Conservation (phyloP, 1,140 invertebrate genomes). For the Papilio aristodemus region DNA sequence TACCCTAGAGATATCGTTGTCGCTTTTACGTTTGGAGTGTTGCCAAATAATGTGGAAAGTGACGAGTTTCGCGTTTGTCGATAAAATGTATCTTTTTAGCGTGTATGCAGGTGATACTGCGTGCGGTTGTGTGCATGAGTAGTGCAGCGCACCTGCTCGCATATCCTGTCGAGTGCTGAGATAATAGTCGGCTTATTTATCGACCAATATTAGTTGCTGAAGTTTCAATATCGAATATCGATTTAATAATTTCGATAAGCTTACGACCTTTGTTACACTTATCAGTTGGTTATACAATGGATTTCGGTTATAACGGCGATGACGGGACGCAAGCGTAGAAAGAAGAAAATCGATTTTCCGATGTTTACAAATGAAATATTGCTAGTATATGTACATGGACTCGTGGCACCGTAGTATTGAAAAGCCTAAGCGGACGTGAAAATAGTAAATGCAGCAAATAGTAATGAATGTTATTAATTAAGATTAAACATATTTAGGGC, state of each 20-base stretch:
- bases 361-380: too few species aligned
- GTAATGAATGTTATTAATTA: background rate
- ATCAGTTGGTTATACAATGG: background rate
- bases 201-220: constrained; percentile 4
- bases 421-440: too few species aligned
- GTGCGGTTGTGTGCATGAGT: background rate
- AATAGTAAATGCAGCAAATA: too few species aligned
- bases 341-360: too few species aligned
- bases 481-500: background rate
- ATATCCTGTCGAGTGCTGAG: constrained; percentile 16
- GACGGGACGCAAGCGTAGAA: too few species aligned
- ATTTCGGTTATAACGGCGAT: background rate
- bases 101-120: constrained; percentile 9
- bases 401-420: too few species aligned
- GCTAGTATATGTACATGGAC: too few species aligned
- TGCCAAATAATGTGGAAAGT: constrained; percentile 30
- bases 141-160: constrained; percentile 13
- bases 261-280: background rate
- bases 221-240: constrained; percentile 24
- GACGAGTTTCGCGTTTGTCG: constrained; percentile 23
- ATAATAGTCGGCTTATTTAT: constrained; percentile 14
- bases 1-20: too few species aligned
- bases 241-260: constrained; percentile 21
- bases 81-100: constrained; percentile 5
- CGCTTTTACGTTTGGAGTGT: constrained; percentile 23